Evolutionary conservation across 2,797 vertebrate genomes (phyloP), one percentile per base, ranked within the genome.

Genomic region (Chaetodon trifasciatus): DNA sequence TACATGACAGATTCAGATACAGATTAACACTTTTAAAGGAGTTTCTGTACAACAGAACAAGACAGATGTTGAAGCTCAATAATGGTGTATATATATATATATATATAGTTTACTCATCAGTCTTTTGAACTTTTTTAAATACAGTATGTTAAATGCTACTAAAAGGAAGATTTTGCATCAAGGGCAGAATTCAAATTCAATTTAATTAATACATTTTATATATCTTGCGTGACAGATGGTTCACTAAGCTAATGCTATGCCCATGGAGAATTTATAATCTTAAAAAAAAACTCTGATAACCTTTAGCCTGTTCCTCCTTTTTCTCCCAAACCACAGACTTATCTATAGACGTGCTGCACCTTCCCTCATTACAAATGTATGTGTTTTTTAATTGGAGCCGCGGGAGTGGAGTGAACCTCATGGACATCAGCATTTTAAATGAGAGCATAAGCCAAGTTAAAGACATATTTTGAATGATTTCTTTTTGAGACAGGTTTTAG

Each of bases 361-460:
- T 1, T 15, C 40, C 42, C 15, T 60, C 9, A 81, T 52, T 70
- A 52, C 21, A 47, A 50, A 78, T 58, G 57, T 8, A 52, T 57
- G 32, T 17, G 6, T n/a, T 76, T 67, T 62, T 40, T 55, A 55
- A 61, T 42, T 55, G 52, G 10, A 58, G 44, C 56, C 61, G 16
- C 4, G 0, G 60, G 32, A 40, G 11, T 28, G n/a, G 16, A 52
- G 37, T 42, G 40, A 71, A 61, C 56, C 39, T 53, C 24, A 35
- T 42, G 57, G 19, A 50, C 15, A 50, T 49, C 10, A 32, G 7
- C 8, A 28, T 46, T 73, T 64, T 19, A 44, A 69, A 58, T 58
- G 19, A 35, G 35, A 19, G 40, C n/a, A 52, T 32, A 21, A 24
- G 35, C 28, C 28, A 32, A 32, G 55, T 40, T 55, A 46, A 49